Percentiles rank a stretch among this genome's conserved stretches.
Evolutionary conservation across 2,113 vertebrate species (phyloP).

Genomic region (Pao palembangensis): DNA sequence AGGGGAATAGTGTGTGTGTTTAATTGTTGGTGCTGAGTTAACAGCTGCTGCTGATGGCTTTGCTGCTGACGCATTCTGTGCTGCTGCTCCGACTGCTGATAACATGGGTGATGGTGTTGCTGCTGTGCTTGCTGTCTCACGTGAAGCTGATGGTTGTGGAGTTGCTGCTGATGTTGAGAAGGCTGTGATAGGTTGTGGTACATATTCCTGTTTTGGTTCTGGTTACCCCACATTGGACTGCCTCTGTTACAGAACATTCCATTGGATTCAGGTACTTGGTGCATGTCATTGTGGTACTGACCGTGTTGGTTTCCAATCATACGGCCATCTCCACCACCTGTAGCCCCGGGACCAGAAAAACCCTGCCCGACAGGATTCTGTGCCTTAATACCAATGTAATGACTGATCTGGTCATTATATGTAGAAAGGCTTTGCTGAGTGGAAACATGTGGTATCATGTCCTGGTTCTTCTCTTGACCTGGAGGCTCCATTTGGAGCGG

Average conservation of each 20-base stretch:
- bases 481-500: slow-evolving; percentile 87
- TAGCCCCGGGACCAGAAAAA: slow-evolving; percentile 73
- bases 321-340: slow-evolving; percentile 59
- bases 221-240: slow-evolving; percentile 93
- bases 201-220: slow-evolving; percentile 74
- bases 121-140: slow-evolving; percentile 56
- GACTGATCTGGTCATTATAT: slow-evolving; percentile 84
- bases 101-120: slow-evolving; percentile 56
- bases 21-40: slow-evolving; percentile 75
- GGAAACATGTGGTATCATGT: slow-evolving; percentile 55
- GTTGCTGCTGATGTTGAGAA: slow-evolving; percentile 65
- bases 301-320: slow-evolving; percentile 82
- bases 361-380: slow-evolving; percentile 75
- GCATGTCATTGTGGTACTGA: slow-evolving; percentile 83
- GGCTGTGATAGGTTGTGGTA: slow-evolving; percentile 66
- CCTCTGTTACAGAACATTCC: slow-evolving; percentile 90
- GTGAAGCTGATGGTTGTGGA: slow-evolving; percentile 69
- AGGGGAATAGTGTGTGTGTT: slow-evolving; percentile 85
- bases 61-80: slow-evolving; percentile 61
- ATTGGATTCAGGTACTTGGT: slow-evolving; percentile 84
- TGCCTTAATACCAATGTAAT: slow-evolving; percentile 83
- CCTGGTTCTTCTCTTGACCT: slow-evolving; percentile 80
- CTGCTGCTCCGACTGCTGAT: slow-evolving; percentile 61
- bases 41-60: slow-evolving; percentile 66
- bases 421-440: slow-evolving; percentile 60